A percentile compares a stretch with the other conserved stretches of the same genome.
Conservation (phyloP, 1,140 invertebrate genomes). For the Saccostrea glomerata region DNA sequence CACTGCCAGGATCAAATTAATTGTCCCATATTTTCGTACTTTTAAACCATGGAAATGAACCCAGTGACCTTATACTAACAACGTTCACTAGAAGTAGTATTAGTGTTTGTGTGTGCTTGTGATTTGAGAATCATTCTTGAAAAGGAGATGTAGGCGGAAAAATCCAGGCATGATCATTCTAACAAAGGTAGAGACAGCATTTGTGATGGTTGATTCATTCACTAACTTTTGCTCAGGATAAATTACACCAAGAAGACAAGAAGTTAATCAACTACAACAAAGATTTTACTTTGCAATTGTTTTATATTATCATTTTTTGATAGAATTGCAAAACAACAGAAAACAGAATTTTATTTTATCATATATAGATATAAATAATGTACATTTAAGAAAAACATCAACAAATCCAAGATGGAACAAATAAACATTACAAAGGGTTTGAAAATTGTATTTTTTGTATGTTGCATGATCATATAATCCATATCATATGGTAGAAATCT, state of each 20-base stretch:
- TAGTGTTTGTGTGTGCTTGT: conserved; percentile 30
- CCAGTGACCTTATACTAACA: conserved; percentile 32
- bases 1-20: conserved; percentile 6
- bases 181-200: conserved; percentile 14
- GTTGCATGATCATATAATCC: conserved; percentile 20
- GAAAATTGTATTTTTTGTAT: neutral
- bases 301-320: neutral
- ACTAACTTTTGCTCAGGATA: conserved; percentile 10
- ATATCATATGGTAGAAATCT: neutral
- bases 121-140: neutral
- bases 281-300: neutral
- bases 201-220: neutral
- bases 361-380: neutral
- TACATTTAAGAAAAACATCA: neutral
- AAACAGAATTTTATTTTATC: neutral
- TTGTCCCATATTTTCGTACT: neutral
- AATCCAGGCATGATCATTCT: conserved; percentile 23
- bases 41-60: neutral
- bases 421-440: neutral
- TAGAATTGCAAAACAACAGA: neutral
- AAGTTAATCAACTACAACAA: neutral
- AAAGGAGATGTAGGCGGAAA: neutral
- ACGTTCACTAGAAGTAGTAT: conserved; percentile 18
- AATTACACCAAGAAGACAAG: neutral
- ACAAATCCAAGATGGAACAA: neutral